Percentiles rank a stretch among this genome's conserved stretches.
These are phyloP conservation scores for Electrona antarctica DNA, from an alignment of 2,113 vertebrate genomes.

Conservation along the genomic window DNA sequence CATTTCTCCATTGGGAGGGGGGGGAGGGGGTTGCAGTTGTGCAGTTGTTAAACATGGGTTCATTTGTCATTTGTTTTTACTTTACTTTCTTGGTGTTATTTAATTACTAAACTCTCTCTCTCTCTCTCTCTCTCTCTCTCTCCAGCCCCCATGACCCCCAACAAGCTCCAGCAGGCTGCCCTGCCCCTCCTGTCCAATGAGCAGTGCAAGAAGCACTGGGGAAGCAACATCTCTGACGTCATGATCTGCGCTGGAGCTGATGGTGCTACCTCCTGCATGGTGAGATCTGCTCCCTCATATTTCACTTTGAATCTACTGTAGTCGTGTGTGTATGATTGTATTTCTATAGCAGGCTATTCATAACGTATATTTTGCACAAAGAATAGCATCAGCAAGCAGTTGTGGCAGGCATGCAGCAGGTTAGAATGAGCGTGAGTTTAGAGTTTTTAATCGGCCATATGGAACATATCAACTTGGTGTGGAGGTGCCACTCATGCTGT, in stretches of 20 bases:
- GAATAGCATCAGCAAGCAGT: background rate
- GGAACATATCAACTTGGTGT: too few species aligned
- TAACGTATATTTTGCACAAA: background rate
- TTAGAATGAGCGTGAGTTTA: too few species aligned
- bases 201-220: slow-evolving; percentile 63
- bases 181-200: slow-evolving; percentile 71
- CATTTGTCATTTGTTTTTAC: background rate
- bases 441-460: too few species aligned
- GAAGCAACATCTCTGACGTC: slow-evolving; percentile 63
- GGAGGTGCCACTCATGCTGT: too few species aligned
- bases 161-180: slow-evolving; percentile 71
- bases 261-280: slow-evolving; percentile 69
- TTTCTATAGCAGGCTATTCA: background rate
- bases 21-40: too few species aligned
- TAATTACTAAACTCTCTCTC: too few species aligned
- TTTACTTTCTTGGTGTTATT: background rate
- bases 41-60: too few species aligned
- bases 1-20: background rate
- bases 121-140: background rate
- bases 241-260: slow-evolving; percentile 70
- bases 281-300: slow-evolving; percentile 28
- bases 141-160: slow-evolving; percentile 70
- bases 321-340: too few species aligned
- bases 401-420: background rate
- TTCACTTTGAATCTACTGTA: background rate